A percentile compares a stretch with the other conserved stretches of the same genome.
phyloP scores from a whole-genome alignment of 30 jellyfish, hydroid and myxozoan genomes.

The Hydractinia symbiolongicarpus region DNA sequence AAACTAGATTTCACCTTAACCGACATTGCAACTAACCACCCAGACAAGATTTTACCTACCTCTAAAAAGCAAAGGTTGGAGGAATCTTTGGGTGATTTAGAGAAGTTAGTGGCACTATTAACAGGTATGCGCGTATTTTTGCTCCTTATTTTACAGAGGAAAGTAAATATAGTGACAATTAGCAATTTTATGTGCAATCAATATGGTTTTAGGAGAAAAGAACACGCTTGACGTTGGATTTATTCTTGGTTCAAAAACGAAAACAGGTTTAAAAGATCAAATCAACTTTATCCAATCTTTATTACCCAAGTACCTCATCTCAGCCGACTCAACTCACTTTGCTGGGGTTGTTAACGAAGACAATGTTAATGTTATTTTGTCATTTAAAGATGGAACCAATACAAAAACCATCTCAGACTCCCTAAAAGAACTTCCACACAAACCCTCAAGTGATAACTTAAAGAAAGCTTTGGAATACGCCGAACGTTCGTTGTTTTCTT shows the following conservation, averaged over 20 bases:
- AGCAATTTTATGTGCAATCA: not conserved
- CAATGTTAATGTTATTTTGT: not conserved
- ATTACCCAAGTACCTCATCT: not conserved
- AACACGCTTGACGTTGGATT: conserved; percentile 11
- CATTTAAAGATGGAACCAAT: conserved; percentile 3
- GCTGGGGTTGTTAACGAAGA: not conserved
- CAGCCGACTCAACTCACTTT: conserved; percentile 11
- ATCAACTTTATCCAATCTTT: not conserved
- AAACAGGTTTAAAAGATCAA: not conserved
- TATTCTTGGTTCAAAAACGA: conserved; percentile 10
- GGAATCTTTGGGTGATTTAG: not conserved
- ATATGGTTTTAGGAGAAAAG: not conserved
- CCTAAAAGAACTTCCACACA: not conserved
- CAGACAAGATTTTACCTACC: conserved; percentile 14
- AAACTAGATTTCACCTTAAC: not conserved
- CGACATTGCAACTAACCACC: conserved; percentile 4
- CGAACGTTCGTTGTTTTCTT: not conserved
- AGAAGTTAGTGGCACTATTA: not conserved
- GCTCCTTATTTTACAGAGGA: not conserved
- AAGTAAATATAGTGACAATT: not conserved
- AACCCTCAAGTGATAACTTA: not conserved
- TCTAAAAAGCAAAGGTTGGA: not conserved
- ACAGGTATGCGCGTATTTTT: not conserved
- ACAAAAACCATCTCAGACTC: not conserved
- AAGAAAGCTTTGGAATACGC: not conserved